phyloP scores from a whole-genome alignment of 1,140 invertebrate genomes.

The Aphidius gifuensis region DNA sequence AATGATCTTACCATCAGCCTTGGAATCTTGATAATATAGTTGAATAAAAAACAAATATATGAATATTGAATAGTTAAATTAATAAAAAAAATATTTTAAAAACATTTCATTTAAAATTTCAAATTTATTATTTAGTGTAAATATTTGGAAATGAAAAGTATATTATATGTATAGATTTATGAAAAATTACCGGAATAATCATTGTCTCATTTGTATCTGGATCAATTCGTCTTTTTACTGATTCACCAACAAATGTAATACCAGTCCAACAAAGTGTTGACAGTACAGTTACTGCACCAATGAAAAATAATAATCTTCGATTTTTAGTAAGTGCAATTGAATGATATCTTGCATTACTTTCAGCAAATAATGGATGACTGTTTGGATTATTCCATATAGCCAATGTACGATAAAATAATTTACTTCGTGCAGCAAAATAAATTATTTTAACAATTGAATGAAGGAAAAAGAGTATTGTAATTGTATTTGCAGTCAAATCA shows the following conservation, averaged over 20 bases:
- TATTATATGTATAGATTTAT: not conserved
- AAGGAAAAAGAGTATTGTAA: conserved; percentile 76
- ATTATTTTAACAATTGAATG: conserved; percentile 72
- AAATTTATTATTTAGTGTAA: too few species aligned
- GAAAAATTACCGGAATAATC: conserved; percentile 54
- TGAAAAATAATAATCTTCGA: conserved; percentile 66
- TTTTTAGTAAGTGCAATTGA: conserved; percentile 73
- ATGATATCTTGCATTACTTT: conserved; percentile 74
- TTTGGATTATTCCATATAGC: conserved; percentile 79
- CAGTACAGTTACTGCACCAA: conserved; percentile 61
- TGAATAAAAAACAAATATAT: conserved; percentile 1
- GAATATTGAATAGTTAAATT: not conserved
- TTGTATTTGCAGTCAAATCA: conserved; percentile 75
- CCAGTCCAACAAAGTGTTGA: conserved; percentile 67
- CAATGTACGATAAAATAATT: conserved; percentile 72
- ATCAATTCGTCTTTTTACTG: conserved; percentile 64
- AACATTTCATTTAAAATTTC: not conserved
- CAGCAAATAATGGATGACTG: conserved; percentile 78
- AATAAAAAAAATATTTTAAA: conserved; percentile 8
- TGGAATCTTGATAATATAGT: conserved; percentile 53
- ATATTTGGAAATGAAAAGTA: not conserved
- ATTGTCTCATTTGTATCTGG: conserved; percentile 72
- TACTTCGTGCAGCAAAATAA: conserved; percentile 70
- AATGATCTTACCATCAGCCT: conserved; percentile 69
- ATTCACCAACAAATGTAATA: conserved; percentile 75